Evolutionary conservation across 2,113 vertebrate genomes (phyloP).

Genomic region (Eudyptes chrysolophus): DNA sequence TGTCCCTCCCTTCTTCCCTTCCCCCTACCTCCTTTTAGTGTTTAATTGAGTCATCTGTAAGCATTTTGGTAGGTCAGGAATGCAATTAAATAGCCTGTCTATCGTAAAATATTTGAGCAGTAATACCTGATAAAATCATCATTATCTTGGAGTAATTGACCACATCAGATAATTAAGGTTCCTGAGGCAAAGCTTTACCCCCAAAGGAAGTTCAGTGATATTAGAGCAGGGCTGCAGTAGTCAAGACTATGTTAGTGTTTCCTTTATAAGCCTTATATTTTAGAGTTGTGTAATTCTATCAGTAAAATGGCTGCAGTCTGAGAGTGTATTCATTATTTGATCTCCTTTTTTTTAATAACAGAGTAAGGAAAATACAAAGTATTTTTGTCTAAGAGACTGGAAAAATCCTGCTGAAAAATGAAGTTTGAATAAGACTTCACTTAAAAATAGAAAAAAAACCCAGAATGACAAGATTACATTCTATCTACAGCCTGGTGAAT

Average conservation of each 20-base stretch:
- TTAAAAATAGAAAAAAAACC: neutral
- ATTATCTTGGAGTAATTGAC: constrained; percentile 75
- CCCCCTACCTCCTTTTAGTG: neutral
- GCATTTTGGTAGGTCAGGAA: constrained; percentile 73
- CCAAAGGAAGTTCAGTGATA: constrained; percentile 67
- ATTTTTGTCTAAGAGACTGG: neutral
- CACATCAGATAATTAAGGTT: constrained; percentile 76
- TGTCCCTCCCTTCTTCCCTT: neutral
- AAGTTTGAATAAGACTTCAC: neutral
- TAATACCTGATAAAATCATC: constrained; percentile 75
- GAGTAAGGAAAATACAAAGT: neutral
- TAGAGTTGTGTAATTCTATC: constrained; percentile 5
- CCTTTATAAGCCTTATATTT: constrained; percentile 45
- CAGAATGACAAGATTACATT: neutral
- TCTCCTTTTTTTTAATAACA: neutral
- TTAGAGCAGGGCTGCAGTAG: constrained; percentile 28
- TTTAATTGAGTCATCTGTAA: constrained; percentile 69
- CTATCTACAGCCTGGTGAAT: neutral
- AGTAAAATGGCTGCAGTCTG: neutral
- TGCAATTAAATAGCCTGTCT: constrained; percentile 69
- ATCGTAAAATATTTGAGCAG: constrained; percentile 66
- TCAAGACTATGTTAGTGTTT: constrained; percentile 56
- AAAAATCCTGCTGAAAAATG: neutral
- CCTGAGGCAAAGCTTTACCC: constrained; percentile 70
- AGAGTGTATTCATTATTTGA: neutral